Evolutionary conservation across 2,888 invertebrate species (phyloP), one percentile per base, ranked within the genome.

Genomic region (Malachius bipustulatus): DNA sequence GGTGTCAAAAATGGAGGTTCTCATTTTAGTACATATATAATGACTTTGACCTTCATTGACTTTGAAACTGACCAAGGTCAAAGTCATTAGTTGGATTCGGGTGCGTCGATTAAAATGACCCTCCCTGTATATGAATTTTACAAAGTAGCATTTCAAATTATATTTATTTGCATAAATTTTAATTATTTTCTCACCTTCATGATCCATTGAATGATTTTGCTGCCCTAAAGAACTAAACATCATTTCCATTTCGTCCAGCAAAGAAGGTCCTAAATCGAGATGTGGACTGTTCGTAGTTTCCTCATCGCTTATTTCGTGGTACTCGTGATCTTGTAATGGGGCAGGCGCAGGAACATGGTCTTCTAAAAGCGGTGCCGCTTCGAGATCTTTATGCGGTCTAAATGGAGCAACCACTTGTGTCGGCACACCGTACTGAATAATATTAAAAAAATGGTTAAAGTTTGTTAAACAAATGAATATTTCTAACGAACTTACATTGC

Each of bases 381-480:
- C 80, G 46, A 77, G 60, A 51, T 89, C 89, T 52, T 87, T 85
- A 11, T 85, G 84, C 0, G 88, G 88, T 52, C 87, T 82, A 61
- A 87, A 90, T 2, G 89, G 88, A 4, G 84, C 79, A 19, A 89
- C 88, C 13, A 90, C 75, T 64, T 91, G 90, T 16, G 84, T 76
- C 16, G 91, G 91, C 39, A 90, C 74, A 42, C 75, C 75, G 58
- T 78, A 78, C 69, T 81, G 56, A n/a, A 19, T 8, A 6, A 19
- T 19, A 8, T 19, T 6, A 19, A 19, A 19, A 19, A 41, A 57
- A 8, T 19, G 6, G 6, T n/a, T 19, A 19, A 8, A 8, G n/a
- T 19, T 19, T 8, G 6, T 19, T 19, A 8, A 19, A 6, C n/a
- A 19, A 19, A 19, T 19, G 24, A 19, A 19, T 19, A 19, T 6